Evolutionary conservation across 2,113 vertebrate genomes (phyloP), one percentile per base, ranked within the genome.

Genomic region (Clarias batrachus): DNA sequence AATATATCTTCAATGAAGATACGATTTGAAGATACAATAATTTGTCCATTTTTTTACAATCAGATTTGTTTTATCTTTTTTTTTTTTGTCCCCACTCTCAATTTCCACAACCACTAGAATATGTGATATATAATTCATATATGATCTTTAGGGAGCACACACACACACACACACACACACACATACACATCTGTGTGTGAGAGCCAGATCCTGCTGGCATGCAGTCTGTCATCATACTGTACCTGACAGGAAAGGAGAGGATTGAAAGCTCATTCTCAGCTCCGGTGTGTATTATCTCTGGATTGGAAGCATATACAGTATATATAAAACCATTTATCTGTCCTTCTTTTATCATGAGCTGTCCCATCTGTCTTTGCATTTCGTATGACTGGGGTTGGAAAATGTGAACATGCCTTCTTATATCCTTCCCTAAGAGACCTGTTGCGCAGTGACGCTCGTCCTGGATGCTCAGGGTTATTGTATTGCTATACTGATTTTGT

Each of bases 41-140:
- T 56, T 56, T 77, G 48, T 56, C 27, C 0, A 52, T 21, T 13
- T 41, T 41, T 14, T 12, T 37, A 37, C 33, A 37, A 37, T 3
- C 33, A 37, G 33, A 37, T 37, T 37, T 37, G 33, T 37, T 37
- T 37, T 37, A 37, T 37, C 33, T 37, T 37, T 37, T 37, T 37
- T 37, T 37, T 37, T 37, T 37, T 37, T 37, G 2, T 37, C 3
- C 11, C 62, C 5, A 2, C 17, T 54, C 48, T 79, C 71, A 63
- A 56, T 81, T 66, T 82, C 76, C 70, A 37, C 76, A 81, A 27
- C 41, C 52, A 37, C 77, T 41, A 41, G 27, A 52, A 37, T 80
- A 60, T 33, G 37, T 88, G 81, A 88, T 88, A 52, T 86, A 87
- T 89, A 86, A 89, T 89, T 88, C 63, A 89, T 87, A 66, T 73